Evolutionary conservation across 2,113 vertebrate genomes (phyloP).

Genomic region (Paradisaea rubra): DNA sequence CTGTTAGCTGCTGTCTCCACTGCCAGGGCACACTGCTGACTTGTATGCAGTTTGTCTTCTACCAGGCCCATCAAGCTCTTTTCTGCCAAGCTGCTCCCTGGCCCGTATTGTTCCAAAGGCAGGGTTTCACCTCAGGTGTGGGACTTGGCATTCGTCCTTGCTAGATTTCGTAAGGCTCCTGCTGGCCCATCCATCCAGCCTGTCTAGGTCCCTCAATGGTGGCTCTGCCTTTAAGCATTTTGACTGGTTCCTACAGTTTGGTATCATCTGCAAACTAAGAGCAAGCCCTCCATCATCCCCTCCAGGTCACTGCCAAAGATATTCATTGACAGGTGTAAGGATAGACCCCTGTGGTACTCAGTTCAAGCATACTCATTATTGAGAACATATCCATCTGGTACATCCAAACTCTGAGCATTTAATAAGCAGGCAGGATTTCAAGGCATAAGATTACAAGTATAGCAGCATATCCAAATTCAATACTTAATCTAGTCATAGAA

Average conservation of each 20-base stretch:
- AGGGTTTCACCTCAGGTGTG: background rate
- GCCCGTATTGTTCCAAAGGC: background rate
- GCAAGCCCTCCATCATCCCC: background rate
- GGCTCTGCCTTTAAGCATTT: background rate
- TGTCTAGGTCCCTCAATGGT: background rate
- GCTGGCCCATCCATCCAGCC: background rate
- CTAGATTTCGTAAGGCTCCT: background rate
- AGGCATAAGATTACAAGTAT: background rate
- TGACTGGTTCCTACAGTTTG: background rate
- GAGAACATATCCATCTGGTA: background rate
- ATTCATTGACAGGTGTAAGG: background rate
- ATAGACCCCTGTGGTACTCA: background rate
- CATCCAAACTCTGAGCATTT: background rate
- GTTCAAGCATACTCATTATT: background rate
- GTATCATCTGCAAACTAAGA: background rate
- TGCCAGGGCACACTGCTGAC: background rate
- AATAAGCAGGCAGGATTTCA: background rate
- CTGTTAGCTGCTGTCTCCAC: background rate
- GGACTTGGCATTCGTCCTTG: background rate
- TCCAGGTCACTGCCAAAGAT: background rate
- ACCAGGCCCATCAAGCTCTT: background rate
- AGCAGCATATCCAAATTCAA: background rate
- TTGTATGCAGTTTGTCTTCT: background rate
- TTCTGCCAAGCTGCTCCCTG: background rate
- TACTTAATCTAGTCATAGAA: background rate